A percentile compares a stretch with the other conserved stretches of the same genome.
These are phyloP conservation scores for Cetoscarus ocellatus DNA, from an alignment of 2,797 vertebrate genomes.

Conservation along the genomic window DNA sequence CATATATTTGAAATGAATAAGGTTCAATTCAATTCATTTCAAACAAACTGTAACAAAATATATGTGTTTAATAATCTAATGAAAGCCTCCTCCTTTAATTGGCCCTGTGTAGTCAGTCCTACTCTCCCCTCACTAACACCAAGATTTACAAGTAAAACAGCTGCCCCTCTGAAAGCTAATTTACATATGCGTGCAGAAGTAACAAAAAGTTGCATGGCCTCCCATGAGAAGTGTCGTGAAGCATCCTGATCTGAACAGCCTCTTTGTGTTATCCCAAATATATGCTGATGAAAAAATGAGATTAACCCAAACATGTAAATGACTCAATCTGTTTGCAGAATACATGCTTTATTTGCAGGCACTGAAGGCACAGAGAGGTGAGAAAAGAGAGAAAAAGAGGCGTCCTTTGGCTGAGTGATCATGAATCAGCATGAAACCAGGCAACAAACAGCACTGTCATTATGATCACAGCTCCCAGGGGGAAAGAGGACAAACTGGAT, in stretches of 20 bases:
- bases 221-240: not conserved
- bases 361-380: slow-evolving; percentile 35
- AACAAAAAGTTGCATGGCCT: not conserved
- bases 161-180: not conserved
- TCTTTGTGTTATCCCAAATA: slow-evolving; percentile 22
- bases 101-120: no score
- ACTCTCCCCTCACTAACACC: no score
- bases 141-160: not conserved
- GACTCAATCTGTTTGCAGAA: slow-evolving; percentile 25
- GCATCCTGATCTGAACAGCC: not conserved
- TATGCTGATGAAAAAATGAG: slow-evolving; percentile 25
- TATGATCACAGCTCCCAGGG: slow-evolving; percentile 64
- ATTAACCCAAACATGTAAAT: slow-evolving; percentile 40
- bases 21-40: no score
- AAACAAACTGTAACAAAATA: no score
- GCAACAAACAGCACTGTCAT: slow-evolving; percentile 74
- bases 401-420: slow-evolving; percentile 48
- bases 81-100: no score
- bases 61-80: no score
- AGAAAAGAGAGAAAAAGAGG: slow-evolving; percentile 26
- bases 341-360: slow-evolving; percentile 24
- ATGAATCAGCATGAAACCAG: slow-evolving; percentile 75
- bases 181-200: not conserved
- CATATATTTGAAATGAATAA: no score
- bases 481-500: slow-evolving; percentile 58